Evolutionary conservation across 2,888 invertebrate species (phyloP).

Genomic region (Rhaphigaster nebulosa): DNA sequence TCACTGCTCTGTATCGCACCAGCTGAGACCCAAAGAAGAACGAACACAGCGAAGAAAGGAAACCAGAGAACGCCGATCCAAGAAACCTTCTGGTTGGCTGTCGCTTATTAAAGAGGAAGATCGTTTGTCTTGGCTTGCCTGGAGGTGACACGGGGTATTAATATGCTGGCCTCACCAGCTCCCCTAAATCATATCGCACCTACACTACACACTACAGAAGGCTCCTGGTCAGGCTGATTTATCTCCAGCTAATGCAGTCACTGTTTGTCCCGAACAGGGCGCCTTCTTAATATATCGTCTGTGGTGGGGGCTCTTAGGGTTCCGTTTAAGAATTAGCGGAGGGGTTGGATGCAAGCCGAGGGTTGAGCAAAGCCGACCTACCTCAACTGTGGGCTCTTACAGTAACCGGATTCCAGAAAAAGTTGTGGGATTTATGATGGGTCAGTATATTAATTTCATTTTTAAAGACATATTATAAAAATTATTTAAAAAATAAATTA

Average conservation of each 20-base stretch:
- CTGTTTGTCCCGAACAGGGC: not conserved
- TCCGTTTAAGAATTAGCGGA: slow-evolving; percentile 12
- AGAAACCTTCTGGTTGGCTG: not conserved
- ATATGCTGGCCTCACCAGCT: slow-evolving; percentile 57
- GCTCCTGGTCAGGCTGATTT: slow-evolving; percentile 25
- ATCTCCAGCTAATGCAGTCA: slow-evolving; percentile 38
- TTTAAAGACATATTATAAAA: no score
- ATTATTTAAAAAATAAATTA: no score
- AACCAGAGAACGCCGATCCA: not conserved
- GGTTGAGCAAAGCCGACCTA: not conserved
- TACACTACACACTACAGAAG: not conserved
- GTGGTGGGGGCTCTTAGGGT: not conserved
- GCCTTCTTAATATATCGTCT: slow-evolving; percentile 32
- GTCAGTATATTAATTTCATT: no score
- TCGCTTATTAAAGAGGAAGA: slow-evolving; percentile 42
- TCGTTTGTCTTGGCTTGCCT: slow-evolving; percentile 61
- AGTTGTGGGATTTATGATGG: not conserved
- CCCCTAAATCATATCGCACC: slow-evolving; percentile 41
- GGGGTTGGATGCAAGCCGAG: not conserved
- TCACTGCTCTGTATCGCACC: no score
- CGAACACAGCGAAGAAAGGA: not conserved
- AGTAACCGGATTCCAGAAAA: not conserved
- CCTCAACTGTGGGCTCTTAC: not conserved
- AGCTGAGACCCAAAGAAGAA: not conserved
- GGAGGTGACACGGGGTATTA: slow-evolving; percentile 61